These are phyloP conservation scores for Dendrocopos noguchii DNA, from an alignment of 2,113 vertebrate species.

Conservation along the genomic window DNA sequence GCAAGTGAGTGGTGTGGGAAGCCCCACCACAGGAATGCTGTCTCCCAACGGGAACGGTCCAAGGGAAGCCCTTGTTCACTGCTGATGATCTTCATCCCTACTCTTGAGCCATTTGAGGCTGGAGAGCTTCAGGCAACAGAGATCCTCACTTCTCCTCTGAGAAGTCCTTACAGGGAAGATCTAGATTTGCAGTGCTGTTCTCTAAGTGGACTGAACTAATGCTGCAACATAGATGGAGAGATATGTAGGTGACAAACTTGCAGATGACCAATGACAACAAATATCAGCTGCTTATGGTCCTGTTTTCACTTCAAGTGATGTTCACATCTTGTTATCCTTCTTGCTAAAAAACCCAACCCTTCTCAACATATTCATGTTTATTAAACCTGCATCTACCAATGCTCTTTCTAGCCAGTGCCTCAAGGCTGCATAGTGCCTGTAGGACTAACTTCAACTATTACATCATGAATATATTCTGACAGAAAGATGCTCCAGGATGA, in stretches of 20 bases:
- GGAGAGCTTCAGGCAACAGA: background rate
- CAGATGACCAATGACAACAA: background rate
- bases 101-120: accelerated
- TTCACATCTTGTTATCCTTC: background rate
- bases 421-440: background rate
- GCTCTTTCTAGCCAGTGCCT: background rate
- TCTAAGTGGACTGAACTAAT: background rate
- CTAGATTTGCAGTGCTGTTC: background rate
- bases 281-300: background rate
- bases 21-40: background rate
- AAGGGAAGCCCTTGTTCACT: background rate
- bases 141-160: background rate
- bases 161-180: background rate
- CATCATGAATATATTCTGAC: accelerated
- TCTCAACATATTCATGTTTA: background rate
- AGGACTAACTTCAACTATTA: background rate
- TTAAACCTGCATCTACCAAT: background rate
- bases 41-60: background rate
- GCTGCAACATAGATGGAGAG: background rate
- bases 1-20: background rate
- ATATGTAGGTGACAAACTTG: background rate
- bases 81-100: background rate
- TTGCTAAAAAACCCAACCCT: background rate
- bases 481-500: background rate
- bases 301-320: background rate